phyloP scores from a whole-genome alignment of 1,140 invertebrate species.

The Papilio dardanus region DNA sequence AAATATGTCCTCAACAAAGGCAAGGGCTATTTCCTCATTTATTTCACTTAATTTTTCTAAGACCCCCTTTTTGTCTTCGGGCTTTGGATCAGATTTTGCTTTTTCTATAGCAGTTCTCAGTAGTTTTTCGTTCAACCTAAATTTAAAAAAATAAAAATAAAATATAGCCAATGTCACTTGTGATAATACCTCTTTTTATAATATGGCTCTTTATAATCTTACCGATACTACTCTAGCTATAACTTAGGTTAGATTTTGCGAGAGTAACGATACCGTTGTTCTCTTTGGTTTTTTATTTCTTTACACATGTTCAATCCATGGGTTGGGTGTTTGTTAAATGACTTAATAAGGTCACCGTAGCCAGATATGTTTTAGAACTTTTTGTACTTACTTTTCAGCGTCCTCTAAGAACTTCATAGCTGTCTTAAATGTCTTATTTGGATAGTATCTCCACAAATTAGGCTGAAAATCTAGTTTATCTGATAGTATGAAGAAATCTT shows the following conservation, averaged over 20 bases:
- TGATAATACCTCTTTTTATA: too few species aligned
- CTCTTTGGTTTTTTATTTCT: too few species aligned
- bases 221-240: too few species aligned
- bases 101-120: conserved; percentile 32
- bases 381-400: conserved; percentile 45
- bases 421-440: conserved; percentile 81
- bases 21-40: conserved; percentile 79
- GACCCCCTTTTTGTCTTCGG: conserved; percentile 53
- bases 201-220: too few species aligned
- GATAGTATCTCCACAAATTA: conserved; percentile 83
- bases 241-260: too few species aligned
- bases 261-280: too few species aligned
- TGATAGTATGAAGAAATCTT: conserved; percentile 83
- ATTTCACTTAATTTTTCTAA: conserved; percentile 77
- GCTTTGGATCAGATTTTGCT: conserved; percentile 15
- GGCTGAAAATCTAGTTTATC: conserved; percentile 83
- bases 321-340: too few species aligned
- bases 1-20: conserved; percentile 87
- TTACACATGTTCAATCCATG: too few species aligned
- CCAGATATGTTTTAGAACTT: too few species aligned
- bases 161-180: too few species aligned
- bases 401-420: conserved; percentile 67
- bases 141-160: too few species aligned
- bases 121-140: neutral
- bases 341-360: too few species aligned